Evolutionary conservation across 2,888 invertebrate genomes (phyloP).

Genomic region (Brachypalpus laphriformis): DNA sequence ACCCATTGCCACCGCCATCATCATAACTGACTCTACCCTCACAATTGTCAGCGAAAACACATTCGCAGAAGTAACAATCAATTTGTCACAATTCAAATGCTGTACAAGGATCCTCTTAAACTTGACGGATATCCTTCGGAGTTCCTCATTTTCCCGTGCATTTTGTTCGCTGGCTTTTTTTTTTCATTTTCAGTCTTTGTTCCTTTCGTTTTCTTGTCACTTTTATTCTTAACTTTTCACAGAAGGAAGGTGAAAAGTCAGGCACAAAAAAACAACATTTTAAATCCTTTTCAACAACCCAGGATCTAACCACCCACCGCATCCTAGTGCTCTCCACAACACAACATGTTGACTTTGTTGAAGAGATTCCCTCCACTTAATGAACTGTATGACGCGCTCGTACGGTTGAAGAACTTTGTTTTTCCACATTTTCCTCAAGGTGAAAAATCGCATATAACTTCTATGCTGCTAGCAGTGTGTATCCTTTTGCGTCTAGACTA

Average conservation of each 20-base stretch:
- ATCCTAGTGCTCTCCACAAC: slow-evolving; percentile 8
- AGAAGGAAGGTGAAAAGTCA: slow-evolving; percentile 17
- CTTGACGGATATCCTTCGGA: slow-evolving; percentile 67
- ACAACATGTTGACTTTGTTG: slow-evolving; percentile 62
- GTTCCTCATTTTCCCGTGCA: slow-evolving; percentile 61
- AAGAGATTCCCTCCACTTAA: slow-evolving; percentile 63
- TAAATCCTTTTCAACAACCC: slow-evolving; percentile 53
- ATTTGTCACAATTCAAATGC: slow-evolving; percentile 65
- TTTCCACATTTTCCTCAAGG: slow-evolving; percentile 56
- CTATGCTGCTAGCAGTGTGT: slow-evolving; percentile 19
- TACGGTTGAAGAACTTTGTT: slow-evolving; percentile 58
- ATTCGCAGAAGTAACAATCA: slow-evolving; percentile 63
- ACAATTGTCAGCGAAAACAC: slow-evolving; percentile 59
- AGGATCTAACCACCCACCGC: slow-evolving; percentile 1
- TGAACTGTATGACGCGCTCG: slow-evolving; percentile 55
- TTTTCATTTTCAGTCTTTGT: slow-evolving; percentile 14
- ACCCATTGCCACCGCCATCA: background rate
- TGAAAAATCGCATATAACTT: slow-evolving; percentile 54
- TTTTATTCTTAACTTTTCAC: slow-evolving; percentile 46
- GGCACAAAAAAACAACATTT: slow-evolving; percentile 51
- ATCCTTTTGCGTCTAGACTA: slow-evolving; percentile 46
- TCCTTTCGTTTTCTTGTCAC: slow-evolving; percentile 30
- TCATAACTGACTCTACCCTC: slow-evolving; percentile 32
- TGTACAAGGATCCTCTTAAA: slow-evolving; percentile 65
- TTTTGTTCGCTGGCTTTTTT: background rate